Evolutionary conservation across 2,888 invertebrate species (phyloP), one percentile per base, ranked within the genome.

Genomic region (Cataglyphis cursor): DNA sequence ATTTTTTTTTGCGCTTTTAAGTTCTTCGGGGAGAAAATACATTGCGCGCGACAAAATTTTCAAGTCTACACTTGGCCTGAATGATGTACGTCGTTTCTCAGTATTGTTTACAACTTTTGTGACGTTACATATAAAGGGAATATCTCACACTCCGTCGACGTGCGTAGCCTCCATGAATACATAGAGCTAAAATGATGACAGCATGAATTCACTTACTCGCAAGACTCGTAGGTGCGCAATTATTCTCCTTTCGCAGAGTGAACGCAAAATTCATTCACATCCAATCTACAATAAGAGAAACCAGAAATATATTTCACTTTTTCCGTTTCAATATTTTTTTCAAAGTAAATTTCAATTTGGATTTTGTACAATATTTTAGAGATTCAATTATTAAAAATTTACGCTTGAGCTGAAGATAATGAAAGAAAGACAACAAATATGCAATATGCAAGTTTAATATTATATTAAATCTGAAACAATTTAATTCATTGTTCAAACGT

Each of bases 1-100:
- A 38, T n/a, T 9, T 64, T 75, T 35, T 51, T 70, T 35, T 12
- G 1, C 28, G 15, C n/a, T 28, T 41, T 21, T 24, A n/a, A n/a
- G 18, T 31, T 6, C 44, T 18, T 12, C 4, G 3, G 59, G 12
- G 35, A 41, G n/a, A 31, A 15, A 10, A 78, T 41, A 76, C 54
- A 15, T 78, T 10, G 9, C 4, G n/a, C 12, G 15, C 21, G 44
- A 80, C 35, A n/a, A 70, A 61, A 80, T 70, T 59, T 59, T 78
- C 44, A 68, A 70, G 41, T 78, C 12, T 18, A 57, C 31, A 31
- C 70, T 59, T 41, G 70, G 24, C 44, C 31, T 80, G 70, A 80
- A 80, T 78, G 31, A 78, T 59, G 44, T 48, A 31, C 21, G 24
- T 59, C 57, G 41, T 70, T 80, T 59, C 21, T 18, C 35, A 48